Conservation (phyloP, 2,888 invertebrate species). For the Tethea ocularis region DNA sequence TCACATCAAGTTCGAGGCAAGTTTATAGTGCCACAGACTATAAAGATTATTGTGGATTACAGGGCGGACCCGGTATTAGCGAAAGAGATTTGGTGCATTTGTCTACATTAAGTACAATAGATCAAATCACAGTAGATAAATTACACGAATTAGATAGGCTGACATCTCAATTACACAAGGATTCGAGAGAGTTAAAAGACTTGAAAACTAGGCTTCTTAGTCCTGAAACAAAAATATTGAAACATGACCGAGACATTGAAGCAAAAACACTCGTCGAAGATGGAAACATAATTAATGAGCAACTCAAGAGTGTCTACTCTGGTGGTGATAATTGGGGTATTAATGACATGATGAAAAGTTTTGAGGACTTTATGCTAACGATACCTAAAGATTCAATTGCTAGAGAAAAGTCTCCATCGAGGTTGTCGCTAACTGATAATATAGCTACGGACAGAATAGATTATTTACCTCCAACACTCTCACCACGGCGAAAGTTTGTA, state of each 20-base stretch:
- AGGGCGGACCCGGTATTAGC: conserved; percentile 88
- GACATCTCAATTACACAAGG: conserved; percentile 90
- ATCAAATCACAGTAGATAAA: conserved; percentile 91
- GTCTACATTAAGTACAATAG: conserved; percentile 89
- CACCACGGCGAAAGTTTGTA: conserved; percentile 83
- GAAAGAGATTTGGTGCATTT: conserved; percentile 91
- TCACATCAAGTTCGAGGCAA: conserved; percentile 83
- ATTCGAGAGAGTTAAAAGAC: conserved; percentile 90
- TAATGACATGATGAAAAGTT: conserved; percentile 85
- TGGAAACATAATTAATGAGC: conserved; percentile 87
- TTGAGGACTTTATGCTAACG: conserved; percentile 84
- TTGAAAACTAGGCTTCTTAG: conserved; percentile 88
- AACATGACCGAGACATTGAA: conserved; percentile 83
- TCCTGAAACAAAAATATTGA: conserved; percentile 82
- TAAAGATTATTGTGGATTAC: conserved; percentile 88
- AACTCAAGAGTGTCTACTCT: conserved; percentile 86
- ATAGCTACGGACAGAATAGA: conserved; percentile 85
- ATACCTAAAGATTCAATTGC: conserved; percentile 76
- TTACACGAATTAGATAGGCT: conserved; percentile 90
- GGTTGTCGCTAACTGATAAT: conserved; percentile 85
- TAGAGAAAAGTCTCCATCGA: conserved; percentile 84
- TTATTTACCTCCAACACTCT: conserved; percentile 82
- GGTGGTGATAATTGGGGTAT: conserved; percentile 88
- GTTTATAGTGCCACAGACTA: conserved; percentile 91
- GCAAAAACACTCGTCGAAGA: conserved; percentile 85